Evolutionary conservation across 2,888 invertebrate species (phyloP), one percentile per base, ranked within the genome.

Genomic region (Drosophila differens): DNA sequence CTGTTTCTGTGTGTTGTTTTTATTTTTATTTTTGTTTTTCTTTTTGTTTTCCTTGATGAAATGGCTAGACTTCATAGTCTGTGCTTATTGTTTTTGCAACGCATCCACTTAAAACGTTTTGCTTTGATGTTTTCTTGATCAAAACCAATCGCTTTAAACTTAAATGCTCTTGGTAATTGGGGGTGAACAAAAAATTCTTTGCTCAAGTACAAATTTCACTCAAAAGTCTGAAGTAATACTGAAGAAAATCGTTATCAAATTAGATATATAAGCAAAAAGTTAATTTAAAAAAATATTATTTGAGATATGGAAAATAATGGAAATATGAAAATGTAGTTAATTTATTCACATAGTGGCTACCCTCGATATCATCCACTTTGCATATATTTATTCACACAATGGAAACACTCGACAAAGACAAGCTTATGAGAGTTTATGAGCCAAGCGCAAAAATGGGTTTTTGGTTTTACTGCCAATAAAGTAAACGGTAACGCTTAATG

Each of bases 121-220:
- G 51, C 83, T 84, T 85, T 85, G 90, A 85, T 89, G 85, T 87
- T 70, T 66, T 63, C 22, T 60, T 81, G 71, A 77, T 81, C 77
- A 64, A 81, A 72, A 69, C 66, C 65, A 65, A 53, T 58, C 52
- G 49, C 62, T 52, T 53, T 9, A 32, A 69, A 44, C 75, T 64
- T 59, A 39, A 64, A 61, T 65, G 61, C 54, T 69, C 47, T 28
- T 52, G 47, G 59, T 80, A 77, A 80, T 77, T 79, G 77, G 76
- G 25, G 16, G 47, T 47, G 47, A 47, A 47, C 47, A 16, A 9
- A 47, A 25, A 25, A 41, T n/a, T 10, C n/a, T 2, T 10, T 4
- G n/a, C 41, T 41, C 10, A 41, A 16, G 47, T 4, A 47, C 22
- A 7, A 47, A 47, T 22, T 22, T 14, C 22, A 4, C 4, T 25